Conservation (phyloP, 1,140 invertebrate genomes). For the Manduca sexta region DNA sequence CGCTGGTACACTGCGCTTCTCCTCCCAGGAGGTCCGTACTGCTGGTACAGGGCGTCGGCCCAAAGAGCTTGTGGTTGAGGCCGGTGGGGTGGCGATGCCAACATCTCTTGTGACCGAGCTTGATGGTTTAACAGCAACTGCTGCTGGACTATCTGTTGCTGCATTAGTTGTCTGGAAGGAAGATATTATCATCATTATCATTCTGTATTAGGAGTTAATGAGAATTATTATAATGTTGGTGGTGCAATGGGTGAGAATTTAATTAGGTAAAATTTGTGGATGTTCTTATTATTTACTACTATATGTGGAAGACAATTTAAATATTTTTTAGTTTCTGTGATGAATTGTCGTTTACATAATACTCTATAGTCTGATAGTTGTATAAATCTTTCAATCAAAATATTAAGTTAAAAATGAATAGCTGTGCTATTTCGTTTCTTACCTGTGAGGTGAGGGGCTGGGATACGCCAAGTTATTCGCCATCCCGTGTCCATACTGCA, state of each 20-base stretch:
- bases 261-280: too few species aligned
- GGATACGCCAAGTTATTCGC: constrained; percentile 57
- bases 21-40: constrained; percentile 58
- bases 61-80: constrained; percentile 49
- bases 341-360: too few species aligned
- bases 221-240: too few species aligned
- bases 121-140: constrained; percentile 68
- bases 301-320: too few species aligned
- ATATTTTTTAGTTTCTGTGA: too few species aligned
- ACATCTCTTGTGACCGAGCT: constrained; percentile 73
- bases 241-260: too few species aligned
- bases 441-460: constrained; percentile 60
- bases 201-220: too few species aligned
- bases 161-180: constrained; percentile 72
- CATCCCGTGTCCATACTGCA: constrained; percentile 53
- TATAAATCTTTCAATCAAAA: too few species aligned
- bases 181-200: background rate
- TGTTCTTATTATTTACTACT: too few species aligned
- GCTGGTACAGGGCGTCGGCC: constrained; percentile 60
- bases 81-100: constrained; percentile 65
- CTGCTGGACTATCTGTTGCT: constrained; percentile 74
- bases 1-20: constrained; percentile 59
- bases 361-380: too few species aligned
- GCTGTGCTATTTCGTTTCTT: too few species aligned
- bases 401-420: too few species aligned